phyloP scores from a whole-genome alignment of 2,888 invertebrate species.

The Aleiodes testaceus region DNA sequence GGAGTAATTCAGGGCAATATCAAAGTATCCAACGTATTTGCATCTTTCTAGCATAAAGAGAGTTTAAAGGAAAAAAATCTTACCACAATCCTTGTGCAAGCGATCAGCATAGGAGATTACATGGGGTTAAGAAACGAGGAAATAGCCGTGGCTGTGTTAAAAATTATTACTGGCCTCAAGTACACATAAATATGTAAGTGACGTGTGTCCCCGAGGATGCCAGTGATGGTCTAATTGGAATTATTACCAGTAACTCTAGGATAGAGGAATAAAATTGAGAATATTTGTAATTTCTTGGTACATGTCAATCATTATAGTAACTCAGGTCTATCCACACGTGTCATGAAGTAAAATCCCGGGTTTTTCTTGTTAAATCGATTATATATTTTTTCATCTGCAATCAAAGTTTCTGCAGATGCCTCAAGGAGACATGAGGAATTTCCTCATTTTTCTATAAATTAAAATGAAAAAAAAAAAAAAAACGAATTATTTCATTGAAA shows the following conservation, averaged over 20 bases:
- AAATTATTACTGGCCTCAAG: constrained; percentile 19
- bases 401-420: not conserved
- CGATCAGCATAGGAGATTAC: constrained; percentile 62
- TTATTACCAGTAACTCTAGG: not conserved
- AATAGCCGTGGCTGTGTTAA: constrained; percentile 49
- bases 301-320: constrained; percentile 11
- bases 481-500: no score
- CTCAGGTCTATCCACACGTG: not conserved
- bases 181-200: constrained; percentile 60
- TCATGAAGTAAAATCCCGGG: not conserved
- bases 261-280: not conserved
- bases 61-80: not conserved
- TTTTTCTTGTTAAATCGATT: constrained; percentile 15
- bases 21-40: not conserved
- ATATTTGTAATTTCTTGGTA: constrained; percentile 7
- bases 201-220: constrained; percentile 48
- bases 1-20: constrained; percentile 19
- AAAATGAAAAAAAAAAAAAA: no score
- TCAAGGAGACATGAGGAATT: no score
- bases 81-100: not conserved
- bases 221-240: constrained; percentile 57
- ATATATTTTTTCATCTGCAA: not conserved
- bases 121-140: constrained; percentile 51
- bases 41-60: not conserved
- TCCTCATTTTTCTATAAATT: not conserved